Evolutionary conservation across 2,888 invertebrate genomes (phyloP), one percentile per base, ranked within the genome.

Genomic region (Callyntrura sp.): DNA sequence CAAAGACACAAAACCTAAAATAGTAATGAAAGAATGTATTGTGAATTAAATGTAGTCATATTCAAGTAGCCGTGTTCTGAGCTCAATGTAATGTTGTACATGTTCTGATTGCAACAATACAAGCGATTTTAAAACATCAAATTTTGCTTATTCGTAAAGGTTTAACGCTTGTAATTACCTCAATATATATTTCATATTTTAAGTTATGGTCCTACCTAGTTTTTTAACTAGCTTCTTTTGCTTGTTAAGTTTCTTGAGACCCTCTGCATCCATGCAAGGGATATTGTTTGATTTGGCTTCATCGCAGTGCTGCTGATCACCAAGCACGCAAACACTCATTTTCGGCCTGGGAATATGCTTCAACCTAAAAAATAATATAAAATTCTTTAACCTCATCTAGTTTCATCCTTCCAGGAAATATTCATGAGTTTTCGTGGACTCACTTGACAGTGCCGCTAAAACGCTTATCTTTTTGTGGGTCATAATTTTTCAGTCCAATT

Each of bases 391-490:
- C n/a, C n/a, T n/a, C n/a, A n/a, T n/a, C n/a, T n/a, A n/a, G n/a
- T n/a, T n/a, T n/a, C n/a, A n/a, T n/a, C n/a, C n/a, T n/a, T n/a
- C n/a, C n/a, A n/a, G n/a, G n/a, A n/a, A n/a, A n/a, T n/a, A n/a
- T n/a, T n/a, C n/a, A n/a, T n/a, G n/a, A n/a, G n/a, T n/a, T n/a
- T n/a, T n/a, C 8, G 11, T 70, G 35, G 48, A 23, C 86, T 20
- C 98, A 99, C 99, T 99, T 99, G 96, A 99, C 99, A 95, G 99
- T 99, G 96, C 99, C 99, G 94, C 98, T 98, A 97, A 99, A 99
- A 98, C 99, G 99, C 96, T 99, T 99, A 96, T 99, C 99, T 97
- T 99, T 99, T 95, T 99, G 99, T 93, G 99, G 99, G 96, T 99
- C 99, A 96, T 99, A 99, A 95, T 99, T 99, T 97, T 99, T 99